phyloP scores from a whole-genome alignment of 2,888 invertebrate genomes.

The Drosophila birchii region DNA sequence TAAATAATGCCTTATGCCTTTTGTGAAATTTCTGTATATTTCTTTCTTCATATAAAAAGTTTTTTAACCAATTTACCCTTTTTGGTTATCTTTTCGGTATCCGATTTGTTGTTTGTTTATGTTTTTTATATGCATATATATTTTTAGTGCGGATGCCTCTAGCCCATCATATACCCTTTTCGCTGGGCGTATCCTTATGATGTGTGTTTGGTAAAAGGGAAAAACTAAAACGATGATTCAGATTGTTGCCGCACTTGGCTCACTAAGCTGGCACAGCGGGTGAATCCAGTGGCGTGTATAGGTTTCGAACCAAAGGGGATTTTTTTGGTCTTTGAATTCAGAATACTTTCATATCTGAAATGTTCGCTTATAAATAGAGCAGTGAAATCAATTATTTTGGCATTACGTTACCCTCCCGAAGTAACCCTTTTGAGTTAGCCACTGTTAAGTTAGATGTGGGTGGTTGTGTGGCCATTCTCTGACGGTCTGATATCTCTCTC shows the following conservation, averaged over 20 bases:
- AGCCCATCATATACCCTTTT: constrained; percentile 22
- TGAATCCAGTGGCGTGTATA: constrained; percentile 4
- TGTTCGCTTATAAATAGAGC: not conserved
- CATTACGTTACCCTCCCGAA: too few relatives aligned
- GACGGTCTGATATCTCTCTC: constrained; percentile 28
- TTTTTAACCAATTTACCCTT: not conserved
- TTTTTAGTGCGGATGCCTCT: not conserved
- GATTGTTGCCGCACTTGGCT: constrained; percentile 71
- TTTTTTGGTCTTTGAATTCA: not conserved
- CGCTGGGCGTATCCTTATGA: not conserved
- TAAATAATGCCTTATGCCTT: not conserved
- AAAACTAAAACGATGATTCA: constrained; percentile 76
- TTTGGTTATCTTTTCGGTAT: too few relatives aligned
- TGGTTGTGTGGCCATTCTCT: constrained; percentile 15
- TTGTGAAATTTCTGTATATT: not conserved
- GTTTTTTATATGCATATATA: not conserved
- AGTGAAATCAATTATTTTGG: not conserved
- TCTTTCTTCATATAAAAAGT: too few relatives aligned
- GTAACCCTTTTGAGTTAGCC: not conserved
- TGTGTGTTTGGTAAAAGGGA: constrained; percentile 16
- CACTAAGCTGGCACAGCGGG: constrained; percentile 55
- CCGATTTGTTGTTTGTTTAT: not conserved
- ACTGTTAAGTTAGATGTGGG: not conserved
- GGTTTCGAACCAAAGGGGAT: not conserved
- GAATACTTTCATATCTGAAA: not conserved